Conservation (phyloP, 2,113 vertebrate species). For the Galbula dea region DNA sequence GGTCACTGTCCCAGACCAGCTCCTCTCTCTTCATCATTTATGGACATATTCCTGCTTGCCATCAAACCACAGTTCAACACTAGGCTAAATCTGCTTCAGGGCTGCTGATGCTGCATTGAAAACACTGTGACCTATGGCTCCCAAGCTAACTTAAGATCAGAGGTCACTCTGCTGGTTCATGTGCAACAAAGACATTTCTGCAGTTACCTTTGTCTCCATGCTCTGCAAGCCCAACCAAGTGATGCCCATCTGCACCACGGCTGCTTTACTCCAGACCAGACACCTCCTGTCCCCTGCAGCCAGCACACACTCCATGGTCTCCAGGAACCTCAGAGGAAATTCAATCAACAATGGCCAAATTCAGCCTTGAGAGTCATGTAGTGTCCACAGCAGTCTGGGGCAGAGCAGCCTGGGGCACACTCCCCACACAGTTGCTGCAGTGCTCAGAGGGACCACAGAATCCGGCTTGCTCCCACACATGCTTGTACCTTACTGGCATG, state of each 20-base stretch:
- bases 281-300: background rate
- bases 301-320: fast-evolving
- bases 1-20: background rate
- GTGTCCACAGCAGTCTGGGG: background rate
- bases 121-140: fast-evolving
- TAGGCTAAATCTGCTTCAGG: background rate
- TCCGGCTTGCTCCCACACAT: background rate
- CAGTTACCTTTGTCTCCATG: background rate
- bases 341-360: background rate
- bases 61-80: background rate
- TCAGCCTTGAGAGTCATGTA: background rate
- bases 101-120: background rate
- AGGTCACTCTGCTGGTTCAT: background rate
- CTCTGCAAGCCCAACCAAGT: background rate
- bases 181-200: background rate
- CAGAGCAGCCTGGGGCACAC: background rate
- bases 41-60: fast-evolving
- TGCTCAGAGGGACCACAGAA: background rate
- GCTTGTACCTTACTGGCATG: background rate
- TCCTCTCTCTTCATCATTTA: background rate
- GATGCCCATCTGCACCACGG: background rate
- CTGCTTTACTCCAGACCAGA: background rate
- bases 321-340: background rate
- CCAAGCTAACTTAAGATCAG: background rate
- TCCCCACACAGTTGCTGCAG: background rate